phyloP scores from a whole-genome alignment of 2,888 invertebrate genomes.

The Synanthedon andrenaeformis region DNA sequence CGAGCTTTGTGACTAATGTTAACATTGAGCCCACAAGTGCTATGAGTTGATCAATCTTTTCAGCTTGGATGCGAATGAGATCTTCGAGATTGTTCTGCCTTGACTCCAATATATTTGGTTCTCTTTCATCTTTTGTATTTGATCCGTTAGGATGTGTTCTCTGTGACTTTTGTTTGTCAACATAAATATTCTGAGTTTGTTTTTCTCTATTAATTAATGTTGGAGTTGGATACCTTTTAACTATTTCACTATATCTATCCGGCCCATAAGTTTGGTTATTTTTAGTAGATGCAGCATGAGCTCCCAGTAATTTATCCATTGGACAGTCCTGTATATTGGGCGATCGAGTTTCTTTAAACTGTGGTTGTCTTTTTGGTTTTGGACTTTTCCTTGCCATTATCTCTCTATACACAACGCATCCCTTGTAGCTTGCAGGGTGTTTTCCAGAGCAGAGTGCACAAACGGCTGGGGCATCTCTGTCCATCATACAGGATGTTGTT shows the following conservation, averaged over 20 bases:
- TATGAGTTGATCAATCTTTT: background rate
- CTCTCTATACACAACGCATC: constrained; percentile 1
- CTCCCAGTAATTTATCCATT: background rate
- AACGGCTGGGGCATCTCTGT: background rate
- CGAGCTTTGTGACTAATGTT: too few relatives aligned
- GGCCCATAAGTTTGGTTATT: background rate
- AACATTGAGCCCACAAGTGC: background rate
- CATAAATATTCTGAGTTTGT: too few relatives aligned
- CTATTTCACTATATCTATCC: too few relatives aligned
- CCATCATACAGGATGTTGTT: background rate
- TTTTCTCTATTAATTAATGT: too few relatives aligned
- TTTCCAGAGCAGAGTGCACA: background rate
- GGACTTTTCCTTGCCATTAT: background rate
- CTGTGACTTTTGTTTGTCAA: too few relatives aligned
- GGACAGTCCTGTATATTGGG: too few relatives aligned
- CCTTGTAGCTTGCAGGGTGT: constrained; percentile 2
- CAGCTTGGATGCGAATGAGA: background rate
- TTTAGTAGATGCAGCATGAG: background rate
- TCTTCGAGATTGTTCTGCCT: background rate
- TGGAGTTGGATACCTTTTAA: too few relatives aligned
- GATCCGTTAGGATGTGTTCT: too few relatives aligned
- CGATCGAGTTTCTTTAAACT: background rate
- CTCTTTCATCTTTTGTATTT: background rate
- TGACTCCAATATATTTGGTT: too few relatives aligned
- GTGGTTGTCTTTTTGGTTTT: background rate